Evolutionary conservation across 2,797 vertebrate species (phyloP), one percentile per base, ranked within the genome.

Genomic region (Sphenodon punctatus): DNA sequence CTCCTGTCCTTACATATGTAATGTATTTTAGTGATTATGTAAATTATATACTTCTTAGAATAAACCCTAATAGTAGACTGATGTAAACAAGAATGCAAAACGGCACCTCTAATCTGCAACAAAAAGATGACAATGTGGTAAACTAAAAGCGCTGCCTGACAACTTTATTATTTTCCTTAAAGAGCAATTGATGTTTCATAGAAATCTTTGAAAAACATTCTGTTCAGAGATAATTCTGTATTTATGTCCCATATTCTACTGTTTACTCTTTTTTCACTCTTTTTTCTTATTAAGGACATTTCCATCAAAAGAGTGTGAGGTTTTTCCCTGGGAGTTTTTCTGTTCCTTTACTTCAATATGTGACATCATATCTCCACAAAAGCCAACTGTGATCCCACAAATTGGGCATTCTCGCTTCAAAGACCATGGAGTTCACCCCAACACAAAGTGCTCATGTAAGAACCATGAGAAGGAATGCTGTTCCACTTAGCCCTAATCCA

Each of bases 11-110:
- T 53, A 84, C 30, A 11, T 75, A 58, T 63, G 79, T 75, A 75
- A n/a, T 73, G 89, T 82, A 60, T 86, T 93, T 93, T 89, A 81
- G 49, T 70, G 39, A 88, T 91, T 93, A 88, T 76, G 82, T 58
- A 94, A 94, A 94, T 93, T 75, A 45, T 45, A 49, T 53, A 82
- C 58, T 84, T 72, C 63, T 84, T 60, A 83, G 80, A 41, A 91
- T 42, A 88, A 89, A 63, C 43, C 78, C 14, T 65, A 68, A 80
- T 88, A 90, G 82, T 60, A 75, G 36, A n/a, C 79, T 19, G 66
- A 67, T 41, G 68, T 70, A 92, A 90, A 84, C 38, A 70, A 82
- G 61, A 87, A 48, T 27, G 22, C 51, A 56, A 80, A 81, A 92
- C 90, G 75, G 58, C 55, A 71, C 64, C 55, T 86, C 80, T 82